phyloP scores from a whole-genome alignment of 2,888 invertebrate species.

The Noctua fimbriata region DNA sequence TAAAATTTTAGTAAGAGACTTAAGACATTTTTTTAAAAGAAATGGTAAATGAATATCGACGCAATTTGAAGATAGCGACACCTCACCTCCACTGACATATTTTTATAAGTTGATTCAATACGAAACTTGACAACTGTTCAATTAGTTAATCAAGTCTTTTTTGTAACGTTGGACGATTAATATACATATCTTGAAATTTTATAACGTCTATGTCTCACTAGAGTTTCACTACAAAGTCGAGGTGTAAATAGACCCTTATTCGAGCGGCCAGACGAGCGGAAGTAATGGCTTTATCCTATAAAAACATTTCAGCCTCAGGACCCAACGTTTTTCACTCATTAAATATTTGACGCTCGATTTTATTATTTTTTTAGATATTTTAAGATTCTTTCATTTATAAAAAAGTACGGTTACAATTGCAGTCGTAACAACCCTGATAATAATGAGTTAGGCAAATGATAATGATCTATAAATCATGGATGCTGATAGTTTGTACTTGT shows the following conservation, averaged over 20 bases:
- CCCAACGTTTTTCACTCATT: slow-evolving; percentile 51
- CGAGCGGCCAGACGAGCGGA: slow-evolving; percentile 41
- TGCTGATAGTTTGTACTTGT: too few species aligned
- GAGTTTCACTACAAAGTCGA: background rate
- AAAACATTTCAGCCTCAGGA: slow-evolving; percentile 58
- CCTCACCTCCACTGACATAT: too few species aligned
- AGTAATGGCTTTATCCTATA: slow-evolving; percentile 58
- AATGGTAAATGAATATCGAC: too few species aligned
- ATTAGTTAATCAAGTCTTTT: background rate
- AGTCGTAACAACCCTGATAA: background rate
- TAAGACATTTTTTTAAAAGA: too few species aligned
- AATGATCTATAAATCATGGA: too few species aligned
- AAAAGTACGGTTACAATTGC: background rate
- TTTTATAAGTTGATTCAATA: background rate
- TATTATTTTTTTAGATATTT: slow-evolving; percentile 16
- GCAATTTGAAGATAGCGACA: too few species aligned
- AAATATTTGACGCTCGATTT: slow-evolving; percentile 45
- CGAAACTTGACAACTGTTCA: background rate
- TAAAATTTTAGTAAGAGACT: too few species aligned
- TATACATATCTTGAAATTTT: too few species aligned
- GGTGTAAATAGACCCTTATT: slow-evolving; percentile 28
- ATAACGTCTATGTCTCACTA: background rate
- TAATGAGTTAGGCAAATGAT: background rate
- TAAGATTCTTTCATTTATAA: slow-evolving; percentile 1
- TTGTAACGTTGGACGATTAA: background rate